Percentiles rank a stretch among this genome's conserved stretches.
Conservation (phyloP, 2,888 invertebrate genomes). For the Leptinotarsa tumamoca region DNA sequence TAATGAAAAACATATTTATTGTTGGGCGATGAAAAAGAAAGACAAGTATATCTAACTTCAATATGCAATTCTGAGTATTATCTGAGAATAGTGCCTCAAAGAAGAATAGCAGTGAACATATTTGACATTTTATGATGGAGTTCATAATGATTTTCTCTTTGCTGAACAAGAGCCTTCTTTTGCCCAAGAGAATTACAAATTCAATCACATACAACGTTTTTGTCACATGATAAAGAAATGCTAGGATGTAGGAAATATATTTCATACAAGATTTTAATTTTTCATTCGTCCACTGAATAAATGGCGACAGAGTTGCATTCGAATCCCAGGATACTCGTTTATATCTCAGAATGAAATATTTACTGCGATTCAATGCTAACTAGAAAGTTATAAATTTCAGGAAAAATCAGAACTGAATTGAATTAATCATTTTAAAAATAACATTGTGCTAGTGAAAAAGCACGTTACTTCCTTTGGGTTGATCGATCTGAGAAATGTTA, state of each 20-base stretch:
- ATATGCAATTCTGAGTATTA: too few species aligned
- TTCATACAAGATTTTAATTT: constrained; percentile 15
- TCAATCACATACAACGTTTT: neutral
- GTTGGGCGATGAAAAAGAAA: too few species aligned
- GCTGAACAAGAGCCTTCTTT: neutral
- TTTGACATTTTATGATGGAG: too few species aligned
- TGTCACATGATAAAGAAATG: constrained; percentile 6
- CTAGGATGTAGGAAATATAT: neutral
- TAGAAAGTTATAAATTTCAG: constrained; percentile 33
- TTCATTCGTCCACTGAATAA: neutral
- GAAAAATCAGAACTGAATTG: constrained; percentile 27
- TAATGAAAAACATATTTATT: too few species aligned
- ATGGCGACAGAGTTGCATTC: constrained; percentile 20
- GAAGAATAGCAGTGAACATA: too few species aligned
- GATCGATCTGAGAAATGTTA: too few species aligned
- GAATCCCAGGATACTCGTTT: constrained; percentile 28
- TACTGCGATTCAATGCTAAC: constrained; percentile 40
- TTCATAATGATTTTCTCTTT: too few species aligned
- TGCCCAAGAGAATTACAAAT: neutral
- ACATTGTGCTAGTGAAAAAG: neutral
- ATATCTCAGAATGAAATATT: constrained; percentile 39
- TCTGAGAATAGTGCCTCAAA: too few species aligned
- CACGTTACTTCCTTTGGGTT: too few species aligned
- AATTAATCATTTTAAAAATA: constrained; percentile 20
- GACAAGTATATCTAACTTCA: too few species aligned